phyloP scores from a whole-genome alignment of 2,888 invertebrate species.

The Acleris sparsana region DNA sequence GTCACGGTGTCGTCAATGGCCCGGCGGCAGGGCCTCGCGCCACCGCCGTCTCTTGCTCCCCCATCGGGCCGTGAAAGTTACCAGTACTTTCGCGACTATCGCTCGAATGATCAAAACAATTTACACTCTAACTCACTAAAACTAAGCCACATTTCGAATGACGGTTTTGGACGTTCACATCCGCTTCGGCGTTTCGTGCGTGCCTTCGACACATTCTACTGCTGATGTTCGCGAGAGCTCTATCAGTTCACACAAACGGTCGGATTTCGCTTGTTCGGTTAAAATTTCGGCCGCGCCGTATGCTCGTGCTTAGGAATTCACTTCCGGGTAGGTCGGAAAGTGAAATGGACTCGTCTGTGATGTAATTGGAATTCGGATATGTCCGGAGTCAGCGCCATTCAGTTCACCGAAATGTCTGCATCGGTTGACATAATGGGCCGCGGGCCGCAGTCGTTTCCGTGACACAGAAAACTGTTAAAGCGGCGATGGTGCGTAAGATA shows the following conservation, averaged over 20 bases:
- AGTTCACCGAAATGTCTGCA: slow-evolving; percentile 80
- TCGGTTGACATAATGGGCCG: slow-evolving; percentile 76
- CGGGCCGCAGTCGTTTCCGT: slow-evolving; percentile 61
- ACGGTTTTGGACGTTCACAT: slow-evolving; percentile 72
- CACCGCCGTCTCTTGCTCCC: slow-evolving; percentile 71
- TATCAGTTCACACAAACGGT: slow-evolving; percentile 55
- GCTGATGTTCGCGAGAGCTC: slow-evolving; percentile 50
- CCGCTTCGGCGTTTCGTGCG: slow-evolving; percentile 77
- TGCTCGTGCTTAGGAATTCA: slow-evolving; percentile 83
- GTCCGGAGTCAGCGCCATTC: slow-evolving; percentile 80
- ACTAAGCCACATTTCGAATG: slow-evolving; percentile 73
- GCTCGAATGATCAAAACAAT: slow-evolving; percentile 58
- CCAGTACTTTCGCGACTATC: slow-evolving; percentile 81
- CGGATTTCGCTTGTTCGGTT: slow-evolving; percentile 52
- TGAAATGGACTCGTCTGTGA: slow-evolving; percentile 83
- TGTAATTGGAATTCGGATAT: slow-evolving; percentile 84
- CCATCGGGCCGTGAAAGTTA: slow-evolving; percentile 80
- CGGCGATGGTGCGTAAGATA: slow-evolving; percentile 63
- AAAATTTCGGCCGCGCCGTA: slow-evolving; percentile 75
- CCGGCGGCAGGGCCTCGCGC: slow-evolving; percentile 74
- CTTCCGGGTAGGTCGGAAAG: slow-evolving; percentile 84
- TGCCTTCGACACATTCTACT: slow-evolving; percentile 67
- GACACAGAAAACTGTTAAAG: slow-evolving; percentile 58
- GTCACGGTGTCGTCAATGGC: slow-evolving; percentile 83
- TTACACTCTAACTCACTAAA: slow-evolving; percentile 71